Evolutionary conservation across 2,888 invertebrate genomes (phyloP).

Genomic region (Lobophora halterata): DNA sequence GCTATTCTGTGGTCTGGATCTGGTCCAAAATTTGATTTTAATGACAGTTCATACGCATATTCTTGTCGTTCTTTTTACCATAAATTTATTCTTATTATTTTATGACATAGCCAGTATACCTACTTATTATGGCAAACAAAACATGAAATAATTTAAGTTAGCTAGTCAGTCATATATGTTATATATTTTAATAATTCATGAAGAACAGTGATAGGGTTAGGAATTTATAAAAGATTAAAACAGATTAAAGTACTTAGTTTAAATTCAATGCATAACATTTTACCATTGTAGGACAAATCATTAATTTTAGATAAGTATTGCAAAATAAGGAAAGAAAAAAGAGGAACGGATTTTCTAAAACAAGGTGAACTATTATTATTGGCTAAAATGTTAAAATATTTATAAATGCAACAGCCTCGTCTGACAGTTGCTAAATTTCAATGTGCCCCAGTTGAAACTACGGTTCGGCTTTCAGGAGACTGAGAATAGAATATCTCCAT

Average conservation of each 20-base stretch:
- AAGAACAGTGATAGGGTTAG: too few relatives aligned
- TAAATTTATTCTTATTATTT: constrained; percentile 37
- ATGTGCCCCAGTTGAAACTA: constrained; percentile 71
- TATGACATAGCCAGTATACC: too few relatives aligned
- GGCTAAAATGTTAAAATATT: constrained; percentile 57
- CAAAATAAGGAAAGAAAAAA: too few relatives aligned
- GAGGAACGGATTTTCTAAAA: too few relatives aligned
- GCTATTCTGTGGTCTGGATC: constrained; percentile 60
- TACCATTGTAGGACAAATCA: too few relatives aligned
- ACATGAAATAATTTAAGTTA: too few relatives aligned
- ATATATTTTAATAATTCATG: too few relatives aligned
- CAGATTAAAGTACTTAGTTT: too few relatives aligned
- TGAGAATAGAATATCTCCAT: constrained; percentile 50
- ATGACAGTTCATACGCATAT: constrained; percentile 73
- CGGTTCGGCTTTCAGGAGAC: constrained; percentile 60
- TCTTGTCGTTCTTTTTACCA: constrained; percentile 57
- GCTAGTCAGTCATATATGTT: too few relatives aligned
- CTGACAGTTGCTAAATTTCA: constrained; percentile 80
- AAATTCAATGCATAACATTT: too few relatives aligned
- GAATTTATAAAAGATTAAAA: too few relatives aligned
- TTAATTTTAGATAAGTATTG: too few relatives aligned
- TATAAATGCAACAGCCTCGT: constrained; percentile 61
- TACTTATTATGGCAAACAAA: constrained; percentile 18
- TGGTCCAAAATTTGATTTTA: constrained; percentile 75
- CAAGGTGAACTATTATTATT: constrained; percentile 52